Percentiles rank a stretch among this genome's conserved stretches.
Evolutionary conservation across 2,888 invertebrate species (phyloP).

Genomic region (Sclerodermus sp.): DNA sequence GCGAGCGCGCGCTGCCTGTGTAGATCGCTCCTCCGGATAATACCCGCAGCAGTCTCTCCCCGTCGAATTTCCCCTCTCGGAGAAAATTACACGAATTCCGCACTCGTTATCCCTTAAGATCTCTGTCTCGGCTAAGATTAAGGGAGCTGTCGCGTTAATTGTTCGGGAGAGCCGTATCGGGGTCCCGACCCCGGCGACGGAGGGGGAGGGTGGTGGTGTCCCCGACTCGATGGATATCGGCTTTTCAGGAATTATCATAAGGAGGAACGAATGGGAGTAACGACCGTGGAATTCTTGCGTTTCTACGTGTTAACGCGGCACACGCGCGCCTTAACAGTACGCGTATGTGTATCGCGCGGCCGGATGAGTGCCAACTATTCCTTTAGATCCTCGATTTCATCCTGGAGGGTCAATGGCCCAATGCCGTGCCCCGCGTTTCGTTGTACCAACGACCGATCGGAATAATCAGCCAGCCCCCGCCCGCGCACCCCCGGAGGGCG

Average conservation of each 20-base stretch:
- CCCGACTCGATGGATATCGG: conserved; percentile 9
- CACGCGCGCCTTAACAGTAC: neutral
- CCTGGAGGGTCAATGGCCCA: conserved; percentile 30
- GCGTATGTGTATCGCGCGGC: neutral
- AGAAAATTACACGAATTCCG: too few relatives aligned
- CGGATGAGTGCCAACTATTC: conserved; percentile 29
- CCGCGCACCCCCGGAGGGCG: neutral
- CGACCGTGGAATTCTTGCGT: conserved; percentile 18
- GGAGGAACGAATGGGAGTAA: conserved; percentile 22
- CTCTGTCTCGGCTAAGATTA: too few relatives aligned
- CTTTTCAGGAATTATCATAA: conserved; percentile 18
- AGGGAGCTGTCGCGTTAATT: too few relatives aligned
- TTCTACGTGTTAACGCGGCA: conserved; percentile 2
- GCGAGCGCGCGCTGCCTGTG: neutral
- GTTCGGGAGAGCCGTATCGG: neutral
- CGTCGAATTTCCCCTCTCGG: too few relatives aligned
- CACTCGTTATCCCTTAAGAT: too few relatives aligned
- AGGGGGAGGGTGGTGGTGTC: conserved; percentile 12
- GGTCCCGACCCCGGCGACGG: conserved; percentile 2
- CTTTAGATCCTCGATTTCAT: conserved; percentile 31
- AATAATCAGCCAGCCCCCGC: conserved; percentile 6
- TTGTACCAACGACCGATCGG: conserved; percentile 15
- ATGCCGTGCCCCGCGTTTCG: conserved; percentile 18
- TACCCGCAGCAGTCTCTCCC: too few relatives aligned
- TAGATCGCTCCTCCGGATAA: too few relatives aligned